phyloP scores from a whole-genome alignment of 2,113 vertebrate genomes.

The Chiloscyllium plagiosum region DNA sequence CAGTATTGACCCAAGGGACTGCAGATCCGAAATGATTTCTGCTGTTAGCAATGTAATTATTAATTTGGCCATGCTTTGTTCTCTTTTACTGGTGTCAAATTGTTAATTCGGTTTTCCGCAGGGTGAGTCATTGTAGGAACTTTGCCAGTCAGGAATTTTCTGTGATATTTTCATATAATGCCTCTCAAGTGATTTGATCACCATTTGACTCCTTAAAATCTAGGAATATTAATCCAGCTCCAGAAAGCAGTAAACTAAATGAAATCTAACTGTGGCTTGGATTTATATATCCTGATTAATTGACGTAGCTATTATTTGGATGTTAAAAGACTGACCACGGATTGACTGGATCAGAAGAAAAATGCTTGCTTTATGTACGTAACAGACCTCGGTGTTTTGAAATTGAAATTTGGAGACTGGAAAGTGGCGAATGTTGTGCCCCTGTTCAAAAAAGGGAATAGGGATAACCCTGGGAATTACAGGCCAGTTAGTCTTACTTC shows the following conservation, averaged over 20 bases:
- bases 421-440: too few relatives aligned
- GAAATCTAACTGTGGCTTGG: neutral
- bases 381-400: neutral
- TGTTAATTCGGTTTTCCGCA: neutral
- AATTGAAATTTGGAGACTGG: too few relatives aligned
- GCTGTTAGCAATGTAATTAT: neutral
- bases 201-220: neutral
- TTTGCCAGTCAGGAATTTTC: neutral
- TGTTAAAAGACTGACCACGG: neutral
- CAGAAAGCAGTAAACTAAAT: neutral
- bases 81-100: neutral
- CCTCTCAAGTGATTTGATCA: neutral
- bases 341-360: neutral
- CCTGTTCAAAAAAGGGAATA: too few relatives aligned
- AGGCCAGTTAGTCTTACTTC: too few relatives aligned
- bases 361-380: neutral
- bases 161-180: neutral
- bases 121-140: neutral
- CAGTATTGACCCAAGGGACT: neutral
- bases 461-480: too few relatives aligned
- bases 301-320: neutral
- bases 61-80: neutral
- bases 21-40: neutral
- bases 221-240: neutral
- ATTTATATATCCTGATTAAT: neutral